Evolutionary conservation across 1,140 invertebrate genomes (phyloP), one percentile per base, ranked within the genome.

Genomic region (Physella acuta): DNA sequence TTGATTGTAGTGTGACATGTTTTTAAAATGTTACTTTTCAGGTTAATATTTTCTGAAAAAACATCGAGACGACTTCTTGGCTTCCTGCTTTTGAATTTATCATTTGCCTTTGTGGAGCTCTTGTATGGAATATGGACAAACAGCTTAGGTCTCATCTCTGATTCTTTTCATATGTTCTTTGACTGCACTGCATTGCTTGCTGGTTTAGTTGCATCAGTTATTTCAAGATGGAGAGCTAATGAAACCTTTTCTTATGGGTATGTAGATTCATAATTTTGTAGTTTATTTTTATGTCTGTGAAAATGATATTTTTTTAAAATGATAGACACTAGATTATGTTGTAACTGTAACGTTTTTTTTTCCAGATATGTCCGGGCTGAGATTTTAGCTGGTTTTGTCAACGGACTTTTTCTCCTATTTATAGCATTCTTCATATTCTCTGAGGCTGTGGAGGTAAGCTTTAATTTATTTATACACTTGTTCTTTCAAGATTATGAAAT

Each of bases 101-200:
- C 93, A 2, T 88, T 89, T 80, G 88, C 96, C 2, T 97, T 98
- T 87, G 94, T 99, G 31, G 97, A 99, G 86, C 87, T 99, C 51
- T 88, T 91, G 59, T 99, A 98, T 87, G 97, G 97, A 70, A 88
- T 98, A 75, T 95, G 91, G 93, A 96, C 94, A 68, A 99, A 99
- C 85, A 97, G 95, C 73, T 76, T 89, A 28, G 94, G 96, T 79
- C 88, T 99, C 68, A 98, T 99, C 79, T 98, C 95, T 0, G 97
- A 99, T 88, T 94, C 95, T 79, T 98, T 98, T 87, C 97, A 99
- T 85, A 99, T 99, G 97, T 98, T 99, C 84, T 99, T 99, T 85
- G 97, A 99, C 85, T 99, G 96, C 81, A 97, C 95, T 20, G 96
- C 95, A 20, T 85, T 99, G 51, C 82, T 98, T 60, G 94, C 94